Evolutionary conservation across 2,113 vertebrate species (phyloP).

Genomic region (Anolis sagrei): DNA sequence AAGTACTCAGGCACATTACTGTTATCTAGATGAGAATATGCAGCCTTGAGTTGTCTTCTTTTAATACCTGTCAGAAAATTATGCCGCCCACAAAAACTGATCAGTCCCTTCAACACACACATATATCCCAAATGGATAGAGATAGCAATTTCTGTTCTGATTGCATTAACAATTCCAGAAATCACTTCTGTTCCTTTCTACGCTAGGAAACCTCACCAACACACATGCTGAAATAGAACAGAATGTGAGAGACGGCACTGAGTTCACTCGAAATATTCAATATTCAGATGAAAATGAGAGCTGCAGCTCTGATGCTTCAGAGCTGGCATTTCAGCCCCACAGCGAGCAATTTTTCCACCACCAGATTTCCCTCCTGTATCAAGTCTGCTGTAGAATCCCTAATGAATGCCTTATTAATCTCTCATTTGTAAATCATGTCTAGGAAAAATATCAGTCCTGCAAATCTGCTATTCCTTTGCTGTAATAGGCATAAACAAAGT

Average conservation of each 20-base stretch:
- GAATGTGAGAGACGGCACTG: slow-evolving; percentile 50
- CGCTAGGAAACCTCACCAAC: slow-evolving; percentile 46
- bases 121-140: not conserved
- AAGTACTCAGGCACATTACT: not conserved
- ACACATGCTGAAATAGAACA: slow-evolving; percentile 40
- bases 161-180: slow-evolving; percentile 46
- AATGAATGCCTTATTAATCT: slow-evolving; percentile 50
- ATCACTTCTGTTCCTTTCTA: slow-evolving; percentile 45
- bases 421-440: slow-evolving; percentile 64
- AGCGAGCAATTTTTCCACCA: slow-evolving; percentile 36
- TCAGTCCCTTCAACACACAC: slow-evolving; percentile 1
- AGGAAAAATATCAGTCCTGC: slow-evolving; percentile 51
- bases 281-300: slow-evolving; percentile 64
- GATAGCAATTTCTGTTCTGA: slow-evolving; percentile 3
- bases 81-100: slow-evolving; percentile 40
- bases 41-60: slow-evolving; percentile 7
- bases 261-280: slow-evolving; percentile 60
- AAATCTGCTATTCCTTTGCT: slow-evolving; percentile 41
- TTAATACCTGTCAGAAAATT: slow-evolving; percentile 31
- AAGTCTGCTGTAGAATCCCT: slow-evolving; percentile 60
- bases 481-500: slow-evolving; percentile 41
- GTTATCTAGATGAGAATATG: not conserved
- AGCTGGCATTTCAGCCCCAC: slow-evolving; percentile 56
- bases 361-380: slow-evolving; percentile 24
- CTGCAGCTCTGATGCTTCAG: slow-evolving; percentile 41